These are phyloP conservation scores for Rhyacophila brunnea DNA, from an alignment of 1,140 invertebrate species.

Conservation along the genomic window DNA sequence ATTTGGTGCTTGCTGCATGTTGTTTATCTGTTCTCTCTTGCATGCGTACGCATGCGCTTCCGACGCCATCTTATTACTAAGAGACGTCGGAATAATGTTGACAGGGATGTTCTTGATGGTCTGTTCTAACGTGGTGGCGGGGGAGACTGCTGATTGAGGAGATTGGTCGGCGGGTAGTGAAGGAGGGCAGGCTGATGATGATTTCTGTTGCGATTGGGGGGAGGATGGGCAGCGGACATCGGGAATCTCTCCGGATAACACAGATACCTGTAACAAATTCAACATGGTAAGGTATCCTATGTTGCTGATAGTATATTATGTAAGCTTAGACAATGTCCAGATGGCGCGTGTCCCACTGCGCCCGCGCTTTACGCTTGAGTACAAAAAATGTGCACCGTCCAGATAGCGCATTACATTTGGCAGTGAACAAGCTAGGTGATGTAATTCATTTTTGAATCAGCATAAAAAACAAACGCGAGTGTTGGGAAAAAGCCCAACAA, in stretches of 20 bases:
- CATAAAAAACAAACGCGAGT: no score
- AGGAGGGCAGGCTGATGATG: neutral
- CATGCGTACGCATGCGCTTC: conserved; percentile 26
- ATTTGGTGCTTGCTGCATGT: conserved; percentile 19
- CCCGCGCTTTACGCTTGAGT: no score
- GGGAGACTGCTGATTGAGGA: neutral
- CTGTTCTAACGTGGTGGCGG: conserved; percentile 2
- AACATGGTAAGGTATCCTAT: no score
- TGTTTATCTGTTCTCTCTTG: conserved; percentile 25
- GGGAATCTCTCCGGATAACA: conserved; percentile 41
- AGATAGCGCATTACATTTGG: no score
- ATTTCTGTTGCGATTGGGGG: conserved; percentile 1
- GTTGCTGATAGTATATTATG: no score
- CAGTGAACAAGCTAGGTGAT: no score
- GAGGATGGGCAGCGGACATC: conserved; percentile 1
- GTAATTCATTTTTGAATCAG: no score
- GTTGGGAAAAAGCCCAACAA: no score
- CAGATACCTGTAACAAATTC: conserved; percentile 43
- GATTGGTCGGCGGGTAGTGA: no score
- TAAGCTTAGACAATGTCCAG: no score
- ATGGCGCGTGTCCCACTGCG: no score
- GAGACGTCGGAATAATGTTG: conserved; percentile 29
- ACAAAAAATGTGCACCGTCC: no score
- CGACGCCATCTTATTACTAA: conserved; percentile 30
- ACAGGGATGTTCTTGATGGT: conserved; percentile 32